Percentiles rank a stretch among this genome's conserved stretches.
phyloP scores from a whole-genome alignment of 2,113 vertebrate species.

The Struthio camelus region DNA sequence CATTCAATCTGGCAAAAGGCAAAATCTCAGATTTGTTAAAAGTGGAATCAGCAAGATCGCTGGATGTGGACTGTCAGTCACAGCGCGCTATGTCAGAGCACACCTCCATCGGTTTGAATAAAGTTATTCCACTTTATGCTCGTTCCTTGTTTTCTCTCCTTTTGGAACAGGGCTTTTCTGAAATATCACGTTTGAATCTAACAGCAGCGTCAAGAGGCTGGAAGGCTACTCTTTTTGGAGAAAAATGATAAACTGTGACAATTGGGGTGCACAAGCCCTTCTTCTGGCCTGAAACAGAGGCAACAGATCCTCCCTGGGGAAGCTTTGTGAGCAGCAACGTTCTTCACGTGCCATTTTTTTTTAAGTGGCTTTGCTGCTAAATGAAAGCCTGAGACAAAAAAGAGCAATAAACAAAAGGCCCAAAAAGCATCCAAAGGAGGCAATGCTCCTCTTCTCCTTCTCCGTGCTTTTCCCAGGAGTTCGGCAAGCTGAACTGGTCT shows the following conservation, averaged over 20 bases:
- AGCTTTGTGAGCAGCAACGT: neutral
- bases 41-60: neutral
- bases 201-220: neutral
- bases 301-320: neutral
- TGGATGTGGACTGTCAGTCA: neutral
- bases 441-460: neutral
- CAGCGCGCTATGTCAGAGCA: neutral
- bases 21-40: neutral
- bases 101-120: accelerated
- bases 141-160: neutral
- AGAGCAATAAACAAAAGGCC: neutral
- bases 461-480: accelerated
- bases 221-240: neutral
- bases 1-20: neutral
- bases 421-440: neutral
- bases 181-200: neutral
- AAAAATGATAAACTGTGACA: neutral
- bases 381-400: neutral
- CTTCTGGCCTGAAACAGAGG: neutral
- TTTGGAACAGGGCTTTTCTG: neutral
- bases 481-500: neutral
- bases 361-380: neutral
- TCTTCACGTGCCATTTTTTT: neutral
- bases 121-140: neutral
- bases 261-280: neutral